Conservation (phyloP, 2,797 vertebrate species). For the Leptatherina wallacei region DNA sequence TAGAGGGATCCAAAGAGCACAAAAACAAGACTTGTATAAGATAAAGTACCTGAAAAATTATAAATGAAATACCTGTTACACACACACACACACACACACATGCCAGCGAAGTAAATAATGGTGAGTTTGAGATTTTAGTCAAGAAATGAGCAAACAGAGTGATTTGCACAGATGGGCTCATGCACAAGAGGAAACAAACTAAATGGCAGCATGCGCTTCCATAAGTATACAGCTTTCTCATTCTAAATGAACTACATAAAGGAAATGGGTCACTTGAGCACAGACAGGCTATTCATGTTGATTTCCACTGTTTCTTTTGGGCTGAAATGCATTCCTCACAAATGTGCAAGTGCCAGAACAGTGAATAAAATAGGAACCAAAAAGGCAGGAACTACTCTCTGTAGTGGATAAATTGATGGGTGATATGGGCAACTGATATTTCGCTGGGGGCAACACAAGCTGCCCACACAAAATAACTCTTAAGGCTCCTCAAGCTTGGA, state of each 20-base stretch:
- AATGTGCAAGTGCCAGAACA: constrained; percentile 33
- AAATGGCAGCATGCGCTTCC: constrained; percentile 45
- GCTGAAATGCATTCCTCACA: constrained; percentile 36
- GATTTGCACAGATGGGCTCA: constrained; percentile 55
- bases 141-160: constrained; percentile 32
- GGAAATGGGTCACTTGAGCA: constrained; percentile 57
- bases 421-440: constrained; percentile 1
- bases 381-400: background rate
- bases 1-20: constrained; percentile 6
- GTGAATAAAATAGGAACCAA: constrained; percentile 8
- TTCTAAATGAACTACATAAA: constrained; percentile 59
- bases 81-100: background rate
- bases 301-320: constrained; percentile 51
- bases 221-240: constrained; percentile 21
- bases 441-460: background rate
- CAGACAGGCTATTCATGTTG: constrained; percentile 42
- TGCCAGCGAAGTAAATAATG: constrained; percentile 10
- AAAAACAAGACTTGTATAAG: background rate
- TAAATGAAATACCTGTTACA: constrained; percentile 25
- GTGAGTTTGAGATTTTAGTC: constrained; percentile 11
- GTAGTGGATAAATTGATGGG: background rate
- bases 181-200: constrained; percentile 37
- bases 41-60: constrained; percentile 20
- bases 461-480: constrained; percentile 3
- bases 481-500: background rate